These are phyloP conservation scores for Mugil cephalus DNA, from an alignment of 2,113 vertebrate genomes.

Conservation along the genomic window DNA sequence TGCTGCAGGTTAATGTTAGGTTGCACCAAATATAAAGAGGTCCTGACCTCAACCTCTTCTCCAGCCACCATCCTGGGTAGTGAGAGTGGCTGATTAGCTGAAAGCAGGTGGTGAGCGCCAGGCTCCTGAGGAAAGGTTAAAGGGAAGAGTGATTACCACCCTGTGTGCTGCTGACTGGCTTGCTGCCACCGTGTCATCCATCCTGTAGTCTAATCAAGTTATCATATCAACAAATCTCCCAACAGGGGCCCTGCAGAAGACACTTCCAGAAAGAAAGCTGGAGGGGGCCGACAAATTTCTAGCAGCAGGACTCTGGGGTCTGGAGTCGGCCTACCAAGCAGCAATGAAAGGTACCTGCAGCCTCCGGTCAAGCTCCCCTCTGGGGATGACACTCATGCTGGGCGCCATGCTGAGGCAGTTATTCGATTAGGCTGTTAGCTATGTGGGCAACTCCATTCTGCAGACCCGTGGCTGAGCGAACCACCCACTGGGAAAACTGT, in stretches of 20 bases:
- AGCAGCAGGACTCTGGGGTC: slow-evolving; percentile 89
- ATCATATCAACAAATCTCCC: slow-evolving; percentile 91
- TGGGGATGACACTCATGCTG: slow-evolving; percentile 84
- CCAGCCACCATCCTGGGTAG: slow-evolving; percentile 39
- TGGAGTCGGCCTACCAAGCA: slow-evolving; percentile 82
- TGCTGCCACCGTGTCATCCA: slow-evolving; percentile 83
- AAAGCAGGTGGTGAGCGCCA: slow-evolving; percentile 83
- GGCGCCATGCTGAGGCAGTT: slow-evolving; percentile 89
- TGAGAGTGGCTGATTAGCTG: slow-evolving; percentile 73
- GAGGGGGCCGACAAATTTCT: slow-evolving; percentile 94
- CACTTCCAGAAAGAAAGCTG: slow-evolving; percentile 86
- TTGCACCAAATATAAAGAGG: slow-evolving; percentile 44
- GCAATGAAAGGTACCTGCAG: slow-evolving; percentile 91
- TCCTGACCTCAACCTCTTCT: slow-evolving; percentile 63
- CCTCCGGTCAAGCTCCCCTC: slow-evolving; percentile 82
- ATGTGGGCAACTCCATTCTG: slow-evolving; percentile 83
- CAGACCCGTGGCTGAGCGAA: slow-evolving; percentile 51
- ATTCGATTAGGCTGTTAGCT: slow-evolving; percentile 89
- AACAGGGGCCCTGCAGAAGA: slow-evolving; percentile 83
- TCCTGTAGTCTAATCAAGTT: slow-evolving; percentile 92
- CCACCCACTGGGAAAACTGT: slow-evolving; percentile 81
- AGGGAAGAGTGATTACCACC: slow-evolving; percentile 85
- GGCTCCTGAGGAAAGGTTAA: slow-evolving; percentile 91
- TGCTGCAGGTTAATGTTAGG: slow-evolving; percentile 4
- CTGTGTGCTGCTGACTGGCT: slow-evolving; percentile 80